Evolutionary conservation across 2,888 invertebrate species (phyloP).

Genomic region (Pherbina coryleti): DNA sequence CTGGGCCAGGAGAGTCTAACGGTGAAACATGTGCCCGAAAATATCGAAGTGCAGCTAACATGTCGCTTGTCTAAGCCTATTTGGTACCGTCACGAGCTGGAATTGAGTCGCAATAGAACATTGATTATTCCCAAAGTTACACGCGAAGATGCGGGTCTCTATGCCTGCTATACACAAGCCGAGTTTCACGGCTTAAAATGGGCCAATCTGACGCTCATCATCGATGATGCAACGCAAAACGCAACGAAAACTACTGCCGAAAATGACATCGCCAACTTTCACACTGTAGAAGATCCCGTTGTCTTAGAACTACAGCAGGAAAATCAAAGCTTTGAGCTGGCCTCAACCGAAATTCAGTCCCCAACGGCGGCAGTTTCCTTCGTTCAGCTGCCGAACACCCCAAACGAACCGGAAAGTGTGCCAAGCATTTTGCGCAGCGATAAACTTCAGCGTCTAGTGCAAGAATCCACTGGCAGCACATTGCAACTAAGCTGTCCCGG

Average conservation of each 20-base stretch:
- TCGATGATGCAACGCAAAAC: constrained; percentile 44
- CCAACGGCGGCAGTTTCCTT: not conserved
- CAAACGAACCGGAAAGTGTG: not conserved
- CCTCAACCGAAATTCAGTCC: not conserved
- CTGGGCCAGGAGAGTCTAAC: constrained; percentile 31
- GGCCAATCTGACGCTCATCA: constrained; percentile 61
- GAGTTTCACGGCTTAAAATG: constrained; percentile 62
- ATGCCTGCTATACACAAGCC: constrained; percentile 57
- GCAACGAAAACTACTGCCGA: not conserved
- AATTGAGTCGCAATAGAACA: constrained; percentile 39
- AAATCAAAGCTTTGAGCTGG: not conserved
- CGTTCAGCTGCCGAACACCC: not conserved
- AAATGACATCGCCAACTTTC: constrained; percentile 53
- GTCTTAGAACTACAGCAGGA: not conserved
- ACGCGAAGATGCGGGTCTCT: constrained; percentile 56
- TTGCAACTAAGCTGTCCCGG: constrained; percentile 80
- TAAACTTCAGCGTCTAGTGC: constrained; percentile 45
- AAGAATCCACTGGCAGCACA: constrained; percentile 83
- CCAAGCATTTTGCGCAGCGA: constrained; percentile 41
- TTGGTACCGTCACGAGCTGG: constrained; percentile 55
- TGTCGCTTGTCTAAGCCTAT: constrained; percentile 46
- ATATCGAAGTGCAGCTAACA: constrained; percentile 52
- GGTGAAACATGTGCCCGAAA: constrained; percentile 47
- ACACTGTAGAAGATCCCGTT: constrained; percentile 37
- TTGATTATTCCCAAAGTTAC: constrained; percentile 49